Base-by-base conservation (phyloP, 2,113 vertebrate genomes). In the Saguinus midas region DNA sequence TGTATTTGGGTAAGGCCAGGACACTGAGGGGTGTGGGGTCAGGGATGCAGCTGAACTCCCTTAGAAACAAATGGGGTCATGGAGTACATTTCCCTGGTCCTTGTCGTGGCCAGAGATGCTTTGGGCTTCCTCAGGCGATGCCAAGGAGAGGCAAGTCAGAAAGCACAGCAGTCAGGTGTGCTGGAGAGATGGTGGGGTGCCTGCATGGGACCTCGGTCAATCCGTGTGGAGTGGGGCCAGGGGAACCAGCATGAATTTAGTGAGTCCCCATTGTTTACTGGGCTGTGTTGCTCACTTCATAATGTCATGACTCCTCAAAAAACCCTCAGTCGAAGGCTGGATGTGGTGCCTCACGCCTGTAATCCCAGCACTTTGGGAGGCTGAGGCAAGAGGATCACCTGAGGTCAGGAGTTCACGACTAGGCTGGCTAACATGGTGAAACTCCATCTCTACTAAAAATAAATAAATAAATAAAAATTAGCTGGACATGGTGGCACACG, bases 11-110 rank as follows among this genome's bases (percentile, higher is more conserved):
- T 9, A 25, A 52, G 13, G 10, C 9, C 43, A 37, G n/a, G 4
- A 18, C 29, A 2, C 12, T 5, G 55, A 81, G 37, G 23, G 9
- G 6, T 0, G 0, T n/a, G 2, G n/a, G 35, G 35, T 9, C 32
- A 11, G 14, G 4, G 11, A 14, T 9, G 25, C 35, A 3, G 87
- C 17, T 25, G 9, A n/a, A 14, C 11, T 91, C 43, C 43, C n/a
- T 57, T 64, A n/a, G 61, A 68, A 61, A 21, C 50, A 70, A 58
- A 57, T 57, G 8, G 61, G 8, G 48, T 48, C 84, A 13, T 11
- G 12, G 3, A 58, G 11, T 8, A 35, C 55, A 3, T 70, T 80
- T 80, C 64, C 2, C 0, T 1, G 57, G 17, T 20, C 68, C 66
- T 83, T 4, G 7, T 21, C 1, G 16, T 6, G 6, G 57, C 27